Conservation (phyloP, 1,140 invertebrate genomes). For the Achatina immaculata region DNA sequence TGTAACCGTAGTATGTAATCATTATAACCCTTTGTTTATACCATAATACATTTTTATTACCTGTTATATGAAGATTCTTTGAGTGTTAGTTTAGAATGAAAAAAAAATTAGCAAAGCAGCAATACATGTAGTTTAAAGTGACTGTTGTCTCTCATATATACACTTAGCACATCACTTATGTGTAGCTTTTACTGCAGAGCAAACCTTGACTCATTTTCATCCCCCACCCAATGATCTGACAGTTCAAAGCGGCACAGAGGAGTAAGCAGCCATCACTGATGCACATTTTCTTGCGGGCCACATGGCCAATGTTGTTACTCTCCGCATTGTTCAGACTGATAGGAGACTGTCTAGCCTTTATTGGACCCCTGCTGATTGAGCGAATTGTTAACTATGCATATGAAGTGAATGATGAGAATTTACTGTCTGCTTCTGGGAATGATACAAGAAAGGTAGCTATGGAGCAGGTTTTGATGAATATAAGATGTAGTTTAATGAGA, state of each 20-base stretch:
- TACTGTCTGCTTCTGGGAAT: not conserved
- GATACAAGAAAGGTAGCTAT: conserved; percentile 10
- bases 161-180: too few relatives aligned
- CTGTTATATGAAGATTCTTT: too few relatives aligned
- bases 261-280: conserved; percentile 55
- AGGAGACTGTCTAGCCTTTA: conserved; percentile 82
- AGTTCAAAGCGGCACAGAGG: conserved; percentile 51
- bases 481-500: too few relatives aligned
- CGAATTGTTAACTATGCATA: conserved; percentile 78
- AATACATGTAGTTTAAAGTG: too few relatives aligned
- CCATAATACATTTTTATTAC: too few relatives aligned
- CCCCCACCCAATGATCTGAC: not conserved
- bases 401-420: conserved; percentile 52
- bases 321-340: conserved; percentile 83
- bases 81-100: too few relatives aligned
- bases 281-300: conserved; percentile 77
- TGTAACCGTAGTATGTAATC: too few relatives aligned
- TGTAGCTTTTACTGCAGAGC: too few relatives aligned
- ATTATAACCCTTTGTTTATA: too few relatives aligned
- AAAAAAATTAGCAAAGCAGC: too few relatives aligned
- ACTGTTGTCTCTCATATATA: too few relatives aligned
- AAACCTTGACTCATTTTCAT: not conserved
- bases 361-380: conserved; percentile 83
- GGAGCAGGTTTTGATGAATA: too few relatives aligned
- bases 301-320: conserved; percentile 85